Base-by-base conservation (phyloP, 1,140 invertebrate genomes). In the Oryctes rhinoceros region DNA sequence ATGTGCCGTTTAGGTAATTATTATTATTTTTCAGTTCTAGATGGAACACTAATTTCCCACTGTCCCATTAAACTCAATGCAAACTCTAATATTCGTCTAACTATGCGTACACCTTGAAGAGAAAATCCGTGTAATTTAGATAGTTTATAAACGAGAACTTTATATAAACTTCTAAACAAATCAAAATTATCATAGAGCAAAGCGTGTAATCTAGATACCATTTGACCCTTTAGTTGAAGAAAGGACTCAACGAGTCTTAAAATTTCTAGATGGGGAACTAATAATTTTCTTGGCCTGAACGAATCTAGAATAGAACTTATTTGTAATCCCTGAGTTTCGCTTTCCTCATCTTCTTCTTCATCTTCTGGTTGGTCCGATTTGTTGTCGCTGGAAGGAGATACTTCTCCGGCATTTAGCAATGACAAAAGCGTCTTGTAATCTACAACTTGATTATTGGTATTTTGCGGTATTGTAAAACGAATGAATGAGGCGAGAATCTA, bases 51-150 rank as follows among this genome's bases (percentile, higher is more conserved):
- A 75, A 84, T 59, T 49, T 82, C 78, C 84, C 84, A 85, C 47
- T 81, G 78, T 20, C 78, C 79, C 15, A 86, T 83, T 53, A 84
- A 67, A 11, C 39, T 59, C 3, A 78, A 48, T 4, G 84, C 84
- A 78, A 85, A 84, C 78, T 86, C 85, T 18, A 86, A 44, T 10
- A 86, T 82, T 82, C 82, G 83, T 75, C 85, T 80, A 47, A 86
- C 67, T 39, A 84, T 79, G 9, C 80, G 37, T 13, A 86, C 81
- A 6, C 82, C 82, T 30, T 65, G 82, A 20, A 86, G 67, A 20
- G 85, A 85, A 75, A 86, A 84, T 39, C 78, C 78, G 39, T 85
- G 84, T 35, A 86, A 30, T 10, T 76, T 84, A 44, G 82, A 79
- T 44, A 84, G 76, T 76, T 85, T 85, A 15, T 71, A 71, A 11